These are phyloP conservation scores for Hylia prasina DNA, from an alignment of 2,113 vertebrate genomes.

Conservation along the genomic window DNA sequence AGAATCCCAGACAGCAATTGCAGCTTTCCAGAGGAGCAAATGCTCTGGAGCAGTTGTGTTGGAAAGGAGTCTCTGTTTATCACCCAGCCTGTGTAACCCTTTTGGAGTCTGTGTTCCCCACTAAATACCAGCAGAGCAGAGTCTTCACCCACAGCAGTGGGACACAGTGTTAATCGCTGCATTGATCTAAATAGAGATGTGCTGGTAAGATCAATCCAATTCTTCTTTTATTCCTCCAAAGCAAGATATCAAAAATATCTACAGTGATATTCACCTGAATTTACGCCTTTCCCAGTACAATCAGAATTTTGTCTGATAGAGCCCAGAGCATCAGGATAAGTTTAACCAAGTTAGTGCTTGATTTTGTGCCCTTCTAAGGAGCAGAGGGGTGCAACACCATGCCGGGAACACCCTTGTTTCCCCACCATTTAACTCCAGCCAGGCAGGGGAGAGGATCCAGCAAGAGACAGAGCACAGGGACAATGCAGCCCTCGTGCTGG, in stretches of 20 bases:
- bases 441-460: background rate
- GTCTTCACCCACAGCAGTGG: background rate
- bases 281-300: background rate
- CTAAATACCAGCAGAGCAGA: background rate
- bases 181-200: background rate
- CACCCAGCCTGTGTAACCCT: background rate
- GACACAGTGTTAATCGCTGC: background rate
- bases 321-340: background rate
- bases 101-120: background rate
- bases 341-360: background rate
- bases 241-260: background rate
- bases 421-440: background rate
- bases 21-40: background rate
- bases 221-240: background rate
- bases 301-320: background rate
- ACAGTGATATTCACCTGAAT: background rate
- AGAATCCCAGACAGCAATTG: background rate
- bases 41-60: background rate
- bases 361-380: background rate
- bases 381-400: background rate
- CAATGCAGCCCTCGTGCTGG: fast-evolving
- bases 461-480: background rate
- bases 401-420: background rate
- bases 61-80: background rate
- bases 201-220: background rate